Base-by-base conservation (phyloP, 2,888 invertebrate species). In the Myathropa florea region DNA sequence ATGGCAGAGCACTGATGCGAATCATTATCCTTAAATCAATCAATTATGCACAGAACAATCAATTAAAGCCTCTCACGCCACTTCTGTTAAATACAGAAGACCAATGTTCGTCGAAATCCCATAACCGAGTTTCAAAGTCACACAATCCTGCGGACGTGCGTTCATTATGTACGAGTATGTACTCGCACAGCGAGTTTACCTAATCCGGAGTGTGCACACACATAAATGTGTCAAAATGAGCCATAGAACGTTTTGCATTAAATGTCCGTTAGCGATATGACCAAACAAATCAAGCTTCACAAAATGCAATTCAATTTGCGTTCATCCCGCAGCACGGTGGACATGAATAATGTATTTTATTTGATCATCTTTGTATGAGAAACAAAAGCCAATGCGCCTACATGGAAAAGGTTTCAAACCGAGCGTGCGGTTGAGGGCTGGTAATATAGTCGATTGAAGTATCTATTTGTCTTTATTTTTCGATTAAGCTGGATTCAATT, bases 401-500 rank as follows among this genome's bases (percentile, higher is more conserved):
- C 57, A 18, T 12, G 4, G 4, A 18, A 26, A 21, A 23, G 55
- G 55, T 33, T 7, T 18, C 39, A n/a, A 4, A 4, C n/a, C 18
- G 6, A 18, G 39, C n/a, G n/a, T 46, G 39, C n/a, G 12, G 23
- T 4, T 14, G 57, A 21, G 7, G 7, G 18, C 46, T 18, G 18
- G n/a, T 1, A 18, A 46, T 46, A 18, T 18, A 81, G 63, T 72
- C 85, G 68, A 85, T 77, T 70, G 59, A 78, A 64, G 68, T 24
- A 26, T 33, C 67, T 73, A 36, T 76, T 23, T 26, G 67, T 59
- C 73, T 78, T 85, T 85, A 82, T 85, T 85, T 85, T 82, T 73
- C 82, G 68, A 82, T 85, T 82, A 76, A 85, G 64, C 70, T 65
- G 21, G 70, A 85, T 85, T 85, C 85, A 85, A 85, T 85, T 85